A percentile compares a stretch with the other conserved stretches of the same genome.
These are phyloP conservation scores for Papio anubis DNA, from an alignment of 2,113 vertebrate species.

Conservation along the genomic window DNA sequence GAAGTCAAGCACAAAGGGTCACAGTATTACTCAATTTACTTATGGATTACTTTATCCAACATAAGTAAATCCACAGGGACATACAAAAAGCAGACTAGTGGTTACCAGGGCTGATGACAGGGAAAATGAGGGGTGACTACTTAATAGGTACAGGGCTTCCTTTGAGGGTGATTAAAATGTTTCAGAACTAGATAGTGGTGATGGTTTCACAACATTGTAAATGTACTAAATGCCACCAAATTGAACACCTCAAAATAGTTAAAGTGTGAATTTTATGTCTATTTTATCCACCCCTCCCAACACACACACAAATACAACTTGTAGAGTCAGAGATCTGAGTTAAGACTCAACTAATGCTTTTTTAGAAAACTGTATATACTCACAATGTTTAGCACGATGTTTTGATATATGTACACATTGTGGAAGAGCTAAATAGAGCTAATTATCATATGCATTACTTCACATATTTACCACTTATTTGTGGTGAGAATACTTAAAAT, in stretches of 20 bases:
- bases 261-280: not conserved
- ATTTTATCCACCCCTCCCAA: not conserved
- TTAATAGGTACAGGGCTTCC: not conserved
- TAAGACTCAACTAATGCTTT: not conserved
- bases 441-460: not conserved
- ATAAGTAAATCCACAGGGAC: not conserved
- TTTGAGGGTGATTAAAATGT: not conserved
- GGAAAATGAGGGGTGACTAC: slow-evolving; percentile 9
- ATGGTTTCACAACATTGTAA: not conserved
- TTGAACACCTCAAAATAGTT: not conserved
- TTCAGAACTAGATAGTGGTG: not conserved
- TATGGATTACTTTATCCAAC: not conserved
- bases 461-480: not conserved
- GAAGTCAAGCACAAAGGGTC: not conserved
- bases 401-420: not conserved
- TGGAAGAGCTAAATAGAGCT: not conserved
- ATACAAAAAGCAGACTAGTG: not conserved
- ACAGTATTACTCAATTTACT: not conserved
- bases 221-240: not conserved
- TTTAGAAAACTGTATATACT: not conserved
- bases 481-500: not conserved
- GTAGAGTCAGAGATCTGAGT: not conserved
- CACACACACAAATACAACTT: not conserved
- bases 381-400: not conserved
- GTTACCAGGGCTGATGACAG: not conserved